phyloP scores from a whole-genome alignment of 2,888 invertebrate species.

The Acleris sparsana region DNA sequence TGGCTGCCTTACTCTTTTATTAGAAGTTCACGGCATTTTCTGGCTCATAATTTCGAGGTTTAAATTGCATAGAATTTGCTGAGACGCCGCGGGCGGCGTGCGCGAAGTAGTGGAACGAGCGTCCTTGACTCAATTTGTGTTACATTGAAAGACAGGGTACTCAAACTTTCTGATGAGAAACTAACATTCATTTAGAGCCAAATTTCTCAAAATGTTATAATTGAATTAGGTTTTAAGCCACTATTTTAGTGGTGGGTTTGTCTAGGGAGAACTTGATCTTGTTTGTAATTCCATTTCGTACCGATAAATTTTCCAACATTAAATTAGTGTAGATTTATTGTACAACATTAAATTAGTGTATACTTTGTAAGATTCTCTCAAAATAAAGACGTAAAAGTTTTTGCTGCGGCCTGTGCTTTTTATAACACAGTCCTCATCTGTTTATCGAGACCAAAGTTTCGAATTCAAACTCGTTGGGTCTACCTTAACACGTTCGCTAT shows the following conservation, averaged over 20 bases:
- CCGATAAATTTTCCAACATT: no score
- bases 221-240: background rate
- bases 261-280: background rate
- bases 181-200: conserved; percentile 15
- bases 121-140: conserved; percentile 40
- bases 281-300: background rate
- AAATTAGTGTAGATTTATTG: no score
- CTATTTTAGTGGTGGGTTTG: background rate
- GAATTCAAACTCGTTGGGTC: no score
- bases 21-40: conserved; percentile 52
- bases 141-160: conserved; percentile 19
- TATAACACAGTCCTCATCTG: no score
- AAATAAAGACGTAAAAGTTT: no score
- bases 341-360: no score
- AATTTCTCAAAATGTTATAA: background rate
- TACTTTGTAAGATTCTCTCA: no score
- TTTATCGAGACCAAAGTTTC: no score
- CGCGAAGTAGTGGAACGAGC: conserved; percentile 43
- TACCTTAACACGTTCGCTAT: no score
- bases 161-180: conserved; percentile 27
- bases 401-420: no score
- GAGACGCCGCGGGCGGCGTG: conserved; percentile 51
- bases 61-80: conserved; percentile 56
- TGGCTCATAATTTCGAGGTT: conserved; percentile 56
- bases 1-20: conserved; percentile 55